Percentiles rank a stretch among this genome's conserved stretches.
These are phyloP conservation scores for Manis crassicaudata DNA, from an alignment of 2,797 vertebrate species.

Conservation along the genomic window DNA sequence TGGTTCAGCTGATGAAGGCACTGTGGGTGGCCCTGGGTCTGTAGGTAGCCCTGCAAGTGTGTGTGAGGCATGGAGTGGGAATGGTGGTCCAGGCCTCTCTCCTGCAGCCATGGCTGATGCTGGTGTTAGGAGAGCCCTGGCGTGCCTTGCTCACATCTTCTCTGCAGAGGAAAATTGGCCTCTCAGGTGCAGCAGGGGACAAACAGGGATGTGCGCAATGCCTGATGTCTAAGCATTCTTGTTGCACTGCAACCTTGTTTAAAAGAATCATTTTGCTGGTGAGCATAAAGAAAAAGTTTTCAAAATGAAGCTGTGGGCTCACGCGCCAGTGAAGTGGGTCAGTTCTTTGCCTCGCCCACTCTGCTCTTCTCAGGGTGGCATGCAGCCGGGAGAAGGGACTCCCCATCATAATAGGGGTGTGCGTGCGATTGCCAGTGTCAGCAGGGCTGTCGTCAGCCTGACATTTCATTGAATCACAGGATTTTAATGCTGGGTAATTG, in stretches of 20 bases:
- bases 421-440: background rate
- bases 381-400: background rate
- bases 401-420: too few species aligned
- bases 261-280: background rate
- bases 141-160: too few species aligned
- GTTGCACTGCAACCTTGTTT: background rate
- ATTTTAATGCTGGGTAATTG: background rate
- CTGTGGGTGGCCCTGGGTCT: background rate
- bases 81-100: background rate
- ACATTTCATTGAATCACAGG: background rate
- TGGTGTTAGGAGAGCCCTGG: too few species aligned
- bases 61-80: background rate
- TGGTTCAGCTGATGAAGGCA: background rate
- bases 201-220: background rate
- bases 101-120: too few species aligned
- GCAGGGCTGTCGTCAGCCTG: background rate
- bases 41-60: background rate
- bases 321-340: background rate
- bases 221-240: background rate
- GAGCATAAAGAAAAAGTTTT: background rate
- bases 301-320: background rate
- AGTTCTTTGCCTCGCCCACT: background rate
- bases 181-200: background rate
- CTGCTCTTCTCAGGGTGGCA: background rate
- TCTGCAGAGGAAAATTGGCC: background rate